These are phyloP conservation scores for Oopsacas minuta DNA, from an alignment of 37 sponge, comb jelly and placozoan species.

Conservation along the genomic window DNA sequence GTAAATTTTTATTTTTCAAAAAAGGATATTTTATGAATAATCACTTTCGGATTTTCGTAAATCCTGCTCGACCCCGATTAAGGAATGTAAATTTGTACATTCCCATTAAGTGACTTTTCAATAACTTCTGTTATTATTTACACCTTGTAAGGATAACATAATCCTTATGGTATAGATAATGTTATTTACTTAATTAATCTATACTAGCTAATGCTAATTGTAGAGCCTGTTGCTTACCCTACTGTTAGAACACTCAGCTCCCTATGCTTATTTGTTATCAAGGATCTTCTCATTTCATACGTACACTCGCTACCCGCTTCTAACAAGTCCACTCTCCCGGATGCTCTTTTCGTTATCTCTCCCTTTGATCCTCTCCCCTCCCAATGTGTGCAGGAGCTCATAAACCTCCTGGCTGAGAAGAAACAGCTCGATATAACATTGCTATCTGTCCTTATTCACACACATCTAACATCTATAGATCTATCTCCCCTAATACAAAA, in stretches of 20 bases:
- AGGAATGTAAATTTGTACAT: too few relatives aligned
- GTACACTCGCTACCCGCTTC: not conserved
- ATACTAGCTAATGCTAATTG: not conserved
- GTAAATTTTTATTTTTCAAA: too few relatives aligned
- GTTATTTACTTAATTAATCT: too few relatives aligned
- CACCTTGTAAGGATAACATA: too few relatives aligned
- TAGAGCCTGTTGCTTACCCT: not conserved
- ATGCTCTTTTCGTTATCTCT: not conserved
- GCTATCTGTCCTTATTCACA: not conserved
- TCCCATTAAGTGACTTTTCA: too few relatives aligned
- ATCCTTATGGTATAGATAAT: too few relatives aligned
- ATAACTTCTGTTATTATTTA: too few relatives aligned
- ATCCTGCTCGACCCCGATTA: too few relatives aligned
- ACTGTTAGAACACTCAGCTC: not conserved
- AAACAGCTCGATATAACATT: not conserved
- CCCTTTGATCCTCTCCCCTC: not conserved
- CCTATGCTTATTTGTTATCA: not conserved
- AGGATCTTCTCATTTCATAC: not conserved
- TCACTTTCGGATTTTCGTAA: too few relatives aligned
- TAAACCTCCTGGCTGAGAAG: not conserved
- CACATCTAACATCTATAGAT: not conserved
- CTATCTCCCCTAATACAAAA: not conserved
- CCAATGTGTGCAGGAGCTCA: constrained; percentile 11
- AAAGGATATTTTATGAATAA: too few relatives aligned
- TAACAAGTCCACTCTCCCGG: not conserved